Evolutionary conservation across 1,140 invertebrate species (phyloP).

Genomic region (Homarus americanus): DNA sequence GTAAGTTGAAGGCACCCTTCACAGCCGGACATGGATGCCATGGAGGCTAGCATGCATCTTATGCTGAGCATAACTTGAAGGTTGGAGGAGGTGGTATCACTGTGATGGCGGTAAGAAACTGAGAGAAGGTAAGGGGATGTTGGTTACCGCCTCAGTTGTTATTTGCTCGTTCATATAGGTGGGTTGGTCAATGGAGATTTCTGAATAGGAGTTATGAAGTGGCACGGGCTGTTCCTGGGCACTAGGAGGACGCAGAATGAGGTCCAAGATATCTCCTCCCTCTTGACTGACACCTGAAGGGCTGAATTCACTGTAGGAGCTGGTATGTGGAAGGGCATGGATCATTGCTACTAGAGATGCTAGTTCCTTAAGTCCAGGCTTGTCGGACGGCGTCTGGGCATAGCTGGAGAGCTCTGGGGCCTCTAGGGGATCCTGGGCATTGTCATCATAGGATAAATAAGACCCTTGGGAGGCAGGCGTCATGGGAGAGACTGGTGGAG

Average conservation of each 20-base stretch:
- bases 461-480: background rate
- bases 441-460: background rate
- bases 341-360: constrained; percentile 28
- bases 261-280: background rate
- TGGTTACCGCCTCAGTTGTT: no score
- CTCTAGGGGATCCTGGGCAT: background rate
- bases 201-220: background rate
- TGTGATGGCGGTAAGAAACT: no score
- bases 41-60: no score
- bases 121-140: no score
- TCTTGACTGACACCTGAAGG: background rate
- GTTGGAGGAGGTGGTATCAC: no score
- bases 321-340: constrained; percentile 1
- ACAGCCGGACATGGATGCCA: no score
- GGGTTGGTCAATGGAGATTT: no score
- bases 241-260: background rate
- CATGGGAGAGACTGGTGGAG: background rate
- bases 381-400: background rate
- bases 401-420: constrained; percentile 4
- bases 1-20: no score
- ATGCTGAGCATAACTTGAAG: no score
- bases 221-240: background rate
- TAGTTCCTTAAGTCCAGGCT: background rate
- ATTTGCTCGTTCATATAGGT: background rate
- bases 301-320: background rate